Base-by-base conservation (phyloP, 1,140 invertebrate species). In the Ostrea edulis region DNA sequence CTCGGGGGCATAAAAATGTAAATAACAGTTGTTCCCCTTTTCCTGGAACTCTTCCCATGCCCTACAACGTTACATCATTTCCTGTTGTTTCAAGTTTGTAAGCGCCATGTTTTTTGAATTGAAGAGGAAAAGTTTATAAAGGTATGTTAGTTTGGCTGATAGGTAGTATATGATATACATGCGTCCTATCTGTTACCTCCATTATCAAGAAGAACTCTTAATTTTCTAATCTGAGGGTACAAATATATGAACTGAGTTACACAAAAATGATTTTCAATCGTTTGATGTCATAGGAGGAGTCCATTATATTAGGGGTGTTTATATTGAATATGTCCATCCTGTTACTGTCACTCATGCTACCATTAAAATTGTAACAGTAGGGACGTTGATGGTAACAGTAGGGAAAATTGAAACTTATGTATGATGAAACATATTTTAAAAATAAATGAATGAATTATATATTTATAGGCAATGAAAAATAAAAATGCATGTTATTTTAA, bases 351-450 rank as follows among this genome's bases (percentile, higher is more conserved):
- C 53, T 82, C 35, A 12, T 82, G 71, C 58, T 82, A 82, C 29
- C 65, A 52, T 22, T 35, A 20, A 51, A 82, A 86, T 82, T 58
- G 86, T 87, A 87, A 82, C 86, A 86, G 54, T 14, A 87, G 9
- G 51, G 55, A 65, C 14, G 58, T 25, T 51, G 58, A 12, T 9
- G 35, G 44, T 87, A 84, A 87, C 82, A 84, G 58, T 29, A 87
- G 71, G 68, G 58, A 87, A 35, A 85, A 65, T 85, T 17, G 22
- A 65, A 29, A 17, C 14, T 65, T 62, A 11, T n/a, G 0, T n/a
- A 44, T 84, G 52, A 2, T n/a, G n/a, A n/a, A n/a, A n/a, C n/a
- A n/a, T n/a, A n/a, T n/a, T n/a, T n/a, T n/a, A n/a, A n/a, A n/a
- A n/a, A n/a, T n/a, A n/a, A n/a, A n/a, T n/a, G n/a, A n/a, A n/a